A percentile compares a stretch with the other conserved stretches of the same genome.
phyloP scores from a whole-genome alignment of 2,888 invertebrate genomes.

The Thecophora atra region DNA sequence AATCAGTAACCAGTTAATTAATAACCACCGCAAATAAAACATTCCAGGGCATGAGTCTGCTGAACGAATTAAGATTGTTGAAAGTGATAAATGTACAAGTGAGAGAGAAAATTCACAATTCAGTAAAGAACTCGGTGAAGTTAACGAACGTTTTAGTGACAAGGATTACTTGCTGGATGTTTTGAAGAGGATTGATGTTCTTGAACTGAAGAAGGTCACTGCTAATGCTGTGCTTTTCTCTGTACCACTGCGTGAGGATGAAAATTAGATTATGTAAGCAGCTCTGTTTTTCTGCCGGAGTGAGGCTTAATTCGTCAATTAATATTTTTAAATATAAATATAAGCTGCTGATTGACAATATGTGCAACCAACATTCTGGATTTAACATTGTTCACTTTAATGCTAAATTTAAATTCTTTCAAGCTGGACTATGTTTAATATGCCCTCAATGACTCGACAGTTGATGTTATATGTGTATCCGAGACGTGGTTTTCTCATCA shows the following conservation, averaged over 20 bases:
- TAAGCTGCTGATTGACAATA: too few relatives aligned
- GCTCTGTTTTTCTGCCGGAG: not conserved
- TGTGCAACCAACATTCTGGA: too few relatives aligned
- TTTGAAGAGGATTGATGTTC: not conserved
- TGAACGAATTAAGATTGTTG: not conserved
- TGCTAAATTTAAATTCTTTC: too few relatives aligned
- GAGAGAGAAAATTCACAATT: not conserved
- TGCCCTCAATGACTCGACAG: too few relatives aligned
- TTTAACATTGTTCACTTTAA: too few relatives aligned
- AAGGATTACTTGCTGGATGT: not conserved
- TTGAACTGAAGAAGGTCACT: not conserved
- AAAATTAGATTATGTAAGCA: not conserved
- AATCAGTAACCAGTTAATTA: too few relatives aligned
- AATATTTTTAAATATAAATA: too few relatives aligned
- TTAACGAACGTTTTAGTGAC: not conserved
- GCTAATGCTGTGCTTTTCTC: not conserved
- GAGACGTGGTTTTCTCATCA: too few relatives aligned
- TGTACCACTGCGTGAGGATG: not conserved
- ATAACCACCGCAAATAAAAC: too few relatives aligned
- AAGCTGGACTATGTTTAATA: too few relatives aligned
- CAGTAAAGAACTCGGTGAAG: not conserved
- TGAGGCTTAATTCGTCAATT: not conserved
- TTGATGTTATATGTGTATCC: too few relatives aligned
- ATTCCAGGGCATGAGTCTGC: too few relatives aligned
- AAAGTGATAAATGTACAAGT: not conserved